Evolutionary conservation across 2,113 vertebrate species (phyloP), one percentile per base, ranked within the genome.

Genomic region (Corvus moneduloides): DNA sequence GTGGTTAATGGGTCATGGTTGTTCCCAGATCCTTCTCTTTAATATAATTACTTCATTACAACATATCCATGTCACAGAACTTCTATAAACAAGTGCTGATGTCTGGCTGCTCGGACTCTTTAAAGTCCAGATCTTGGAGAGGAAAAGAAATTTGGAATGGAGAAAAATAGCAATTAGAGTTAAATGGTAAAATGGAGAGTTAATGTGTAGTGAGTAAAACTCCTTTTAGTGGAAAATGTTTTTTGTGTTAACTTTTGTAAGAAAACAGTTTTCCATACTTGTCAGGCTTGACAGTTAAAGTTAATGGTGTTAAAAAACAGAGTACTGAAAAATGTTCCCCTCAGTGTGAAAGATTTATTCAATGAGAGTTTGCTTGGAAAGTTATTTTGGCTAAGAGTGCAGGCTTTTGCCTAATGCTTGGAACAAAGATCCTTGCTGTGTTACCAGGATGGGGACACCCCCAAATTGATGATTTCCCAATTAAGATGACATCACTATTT

Each of bases 271-370:
- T 97, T 94, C 96, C 83, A n/a, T 96, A 92, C 91, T 91, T 95
- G 94, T 95, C 96, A 93, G 91, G 79, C 93, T 92, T 97, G 97
- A 97, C 94, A 96, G 94, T 96, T 96, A 85, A 96, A 95, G 94
- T 94, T 96, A 96, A 96, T 95, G 88, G 89, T 95, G 93, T 94
- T 97, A 94, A 86, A 96, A 95, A 97, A 6, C 96, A 96, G 95
- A 91, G 95, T 52, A 81, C 94, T 87, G 92, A 93, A 91, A 95
- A 96, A 96, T 90, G 96, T 95, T 93, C 80, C 84, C 81, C 84
- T 95, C 6, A 27, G 79, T 64, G 92, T 86, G 64, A 94, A 93
- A 95, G 91, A 93, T 94, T 94, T 96, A 95, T 95, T 94, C 96
- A 79, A 89, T 59, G 80, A 81, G 84, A 82, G 62, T 78, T 96